Evolutionary conservation across 2,797 vertebrate species (phyloP), one percentile per base, ranked within the genome.

Genomic region (Spatula clypeata): DNA sequence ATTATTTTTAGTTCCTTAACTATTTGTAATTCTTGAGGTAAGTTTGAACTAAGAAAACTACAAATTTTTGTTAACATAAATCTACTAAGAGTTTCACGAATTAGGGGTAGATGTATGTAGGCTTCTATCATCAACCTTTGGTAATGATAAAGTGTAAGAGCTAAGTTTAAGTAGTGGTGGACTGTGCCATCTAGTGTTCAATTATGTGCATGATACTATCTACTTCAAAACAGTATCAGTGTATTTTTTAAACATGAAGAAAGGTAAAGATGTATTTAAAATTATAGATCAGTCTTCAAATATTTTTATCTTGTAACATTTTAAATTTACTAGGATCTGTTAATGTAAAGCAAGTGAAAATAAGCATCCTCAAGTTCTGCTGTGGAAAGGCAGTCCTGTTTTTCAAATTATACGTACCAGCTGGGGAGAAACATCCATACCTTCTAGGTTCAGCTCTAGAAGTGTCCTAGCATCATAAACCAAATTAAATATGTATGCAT

Each of bases 161-260:
- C 38, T 69, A 27, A 62, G 89, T 82, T 87, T 69, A 62, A 76
- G 8, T 27, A 31, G 73, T 75, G 91, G 79, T 53, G 27, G 27
- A 49, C 67, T 65, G 1, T 95, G 97, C 98, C 97, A 96, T 88
- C 97, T 98, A 93, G 94, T 93, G 97, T 73, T 84, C 36, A 29
- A 0, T 36, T 23, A 21, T 8, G 31, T 49, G 7, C 6, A 13
- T 40, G 44, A 60, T 54, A 10, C 14, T 73, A 2, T 24, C 32
- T 79, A 6, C 42, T 79, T 74, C 40, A 31, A 69, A 79, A 38
- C 24, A 9, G 2, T 8, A 51, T 51, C 49, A 51, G 14, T 64
- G 6, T 12, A 15, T 53, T 71, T 61, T 76, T 6, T 4, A 38
- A 79, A 23, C 14, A 36, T 36, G 21, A 85, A 24, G 32, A 83